Conservation (phyloP, 2,797 vertebrate species). For the Amblyopsis hoosieri region DNA sequence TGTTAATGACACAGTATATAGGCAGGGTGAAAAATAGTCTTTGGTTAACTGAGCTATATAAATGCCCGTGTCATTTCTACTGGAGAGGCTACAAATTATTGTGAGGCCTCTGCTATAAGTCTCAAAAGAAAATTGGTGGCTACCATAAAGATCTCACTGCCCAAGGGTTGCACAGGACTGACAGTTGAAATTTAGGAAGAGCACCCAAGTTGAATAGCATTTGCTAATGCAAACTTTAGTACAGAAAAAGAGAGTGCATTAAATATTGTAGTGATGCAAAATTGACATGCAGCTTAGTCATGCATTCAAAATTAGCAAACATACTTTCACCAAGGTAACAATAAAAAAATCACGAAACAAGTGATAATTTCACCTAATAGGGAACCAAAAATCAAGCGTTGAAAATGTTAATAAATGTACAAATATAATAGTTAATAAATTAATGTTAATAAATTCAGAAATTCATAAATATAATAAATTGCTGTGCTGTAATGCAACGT, state of each 20-base stretch:
- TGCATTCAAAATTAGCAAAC: too few species aligned
- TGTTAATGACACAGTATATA: slow-evolving; percentile 46
- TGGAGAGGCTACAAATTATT: slow-evolving; percentile 40
- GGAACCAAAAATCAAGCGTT: not conserved
- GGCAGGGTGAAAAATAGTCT: slow-evolving; percentile 32
- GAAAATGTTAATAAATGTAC: too few species aligned
- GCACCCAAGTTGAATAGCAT: slow-evolving; percentile 29
- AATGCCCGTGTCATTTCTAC: slow-evolving; percentile 20
- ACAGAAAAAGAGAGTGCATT: slow-evolving; percentile 36
- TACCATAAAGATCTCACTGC: slow-evolving; percentile 47
- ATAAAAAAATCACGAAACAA: too few species aligned
- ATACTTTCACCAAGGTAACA: too few species aligned
- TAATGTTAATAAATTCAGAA: not conserved
- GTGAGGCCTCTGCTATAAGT: slow-evolving; percentile 16
- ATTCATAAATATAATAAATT: slow-evolving; percentile 32
- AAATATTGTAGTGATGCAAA: not conserved
- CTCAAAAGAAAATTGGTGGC: slow-evolving; percentile 40
- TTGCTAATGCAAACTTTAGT: slow-evolving; percentile 27
- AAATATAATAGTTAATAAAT: too few species aligned
- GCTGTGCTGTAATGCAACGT: slow-evolving; percentile 7
- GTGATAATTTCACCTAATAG: too few species aligned
- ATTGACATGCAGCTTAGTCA: not conserved
- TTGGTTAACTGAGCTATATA: slow-evolving; percentile 19
- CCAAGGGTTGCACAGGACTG: slow-evolving; percentile 34
- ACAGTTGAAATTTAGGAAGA: slow-evolving; percentile 45